Evolutionary conservation across 2,113 vertebrate genomes (phyloP).

Genomic region (Lanius collurio): DNA sequence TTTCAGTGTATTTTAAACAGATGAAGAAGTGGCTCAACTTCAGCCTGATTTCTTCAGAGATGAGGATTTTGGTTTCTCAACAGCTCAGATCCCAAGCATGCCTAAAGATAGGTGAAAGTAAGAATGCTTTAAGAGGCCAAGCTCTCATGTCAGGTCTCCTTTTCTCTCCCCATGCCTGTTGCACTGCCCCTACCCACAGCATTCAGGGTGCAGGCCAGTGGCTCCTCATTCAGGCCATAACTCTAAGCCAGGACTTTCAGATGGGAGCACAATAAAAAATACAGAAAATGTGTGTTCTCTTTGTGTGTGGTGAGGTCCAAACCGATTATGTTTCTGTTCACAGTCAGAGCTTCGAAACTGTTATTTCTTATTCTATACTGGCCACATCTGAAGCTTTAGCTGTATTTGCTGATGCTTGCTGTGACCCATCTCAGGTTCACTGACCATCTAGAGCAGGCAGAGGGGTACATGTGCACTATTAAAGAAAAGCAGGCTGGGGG

Average conservation of each 20-base stretch:
- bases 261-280: background rate
- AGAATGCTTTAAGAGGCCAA: background rate
- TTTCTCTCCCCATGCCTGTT: rapidly evolving
- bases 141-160: background rate
- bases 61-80: background rate
- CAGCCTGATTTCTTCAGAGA: background rate
- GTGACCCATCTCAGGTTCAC: background rate
- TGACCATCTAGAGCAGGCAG: background rate
- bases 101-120: background rate
- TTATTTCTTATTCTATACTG: background rate
- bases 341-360: background rate
- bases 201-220: background rate
- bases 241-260: background rate
- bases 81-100: background rate
- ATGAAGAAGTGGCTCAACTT: background rate
- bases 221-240: background rate
- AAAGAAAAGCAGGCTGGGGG: background rate
- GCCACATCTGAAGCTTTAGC: background rate
- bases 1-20: background rate
- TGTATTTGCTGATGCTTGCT: background rate
- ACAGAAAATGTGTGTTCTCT: background rate
- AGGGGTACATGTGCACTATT: background rate
- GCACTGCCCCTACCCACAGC: background rate
- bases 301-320: background rate
- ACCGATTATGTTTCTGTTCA: background rate